Conservation (phyloP, 2,113 vertebrate genomes). For the Syrmaticus mikado region DNA sequence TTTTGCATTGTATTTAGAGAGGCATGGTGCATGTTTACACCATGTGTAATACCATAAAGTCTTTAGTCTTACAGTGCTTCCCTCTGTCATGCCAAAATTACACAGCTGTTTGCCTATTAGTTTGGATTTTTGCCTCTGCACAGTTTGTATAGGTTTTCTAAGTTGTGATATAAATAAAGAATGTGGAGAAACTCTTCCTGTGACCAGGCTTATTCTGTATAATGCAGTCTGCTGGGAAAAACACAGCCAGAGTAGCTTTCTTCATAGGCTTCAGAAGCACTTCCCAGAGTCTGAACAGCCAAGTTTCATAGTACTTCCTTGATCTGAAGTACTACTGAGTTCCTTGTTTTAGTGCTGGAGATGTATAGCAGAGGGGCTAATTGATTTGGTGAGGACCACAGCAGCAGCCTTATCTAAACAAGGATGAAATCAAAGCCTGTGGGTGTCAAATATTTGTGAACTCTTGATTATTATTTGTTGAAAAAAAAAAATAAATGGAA, state of each 20-base stretch:
- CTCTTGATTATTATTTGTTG: neutral
- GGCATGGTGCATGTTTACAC: neutral
- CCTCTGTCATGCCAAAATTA: neutral
- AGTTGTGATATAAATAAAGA: neutral
- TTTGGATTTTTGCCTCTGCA: neutral
- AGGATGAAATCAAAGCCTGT: neutral
- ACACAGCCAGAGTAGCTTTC: neutral
- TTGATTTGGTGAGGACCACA: neutral
- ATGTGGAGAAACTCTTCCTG: neutral
- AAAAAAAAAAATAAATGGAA: neutral
- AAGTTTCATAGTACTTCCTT: neutral
- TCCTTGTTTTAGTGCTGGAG: rapidly evolving
- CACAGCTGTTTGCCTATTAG: neutral
- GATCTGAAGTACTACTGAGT: neutral
- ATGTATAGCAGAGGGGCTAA: neutral
- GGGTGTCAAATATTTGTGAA: neutral
- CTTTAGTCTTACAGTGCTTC: neutral
- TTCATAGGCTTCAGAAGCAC: neutral
- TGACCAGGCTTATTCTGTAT: neutral
- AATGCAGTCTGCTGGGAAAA: neutral
- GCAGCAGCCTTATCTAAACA: neutral
- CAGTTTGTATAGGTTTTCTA: neutral
- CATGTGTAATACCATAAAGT: neutral
- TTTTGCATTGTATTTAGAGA: constrained; percentile 14
- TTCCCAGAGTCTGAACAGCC: neutral